phyloP scores from a whole-genome alignment of 2,797 vertebrate species.

The Siniperca scherzeri region DNA sequence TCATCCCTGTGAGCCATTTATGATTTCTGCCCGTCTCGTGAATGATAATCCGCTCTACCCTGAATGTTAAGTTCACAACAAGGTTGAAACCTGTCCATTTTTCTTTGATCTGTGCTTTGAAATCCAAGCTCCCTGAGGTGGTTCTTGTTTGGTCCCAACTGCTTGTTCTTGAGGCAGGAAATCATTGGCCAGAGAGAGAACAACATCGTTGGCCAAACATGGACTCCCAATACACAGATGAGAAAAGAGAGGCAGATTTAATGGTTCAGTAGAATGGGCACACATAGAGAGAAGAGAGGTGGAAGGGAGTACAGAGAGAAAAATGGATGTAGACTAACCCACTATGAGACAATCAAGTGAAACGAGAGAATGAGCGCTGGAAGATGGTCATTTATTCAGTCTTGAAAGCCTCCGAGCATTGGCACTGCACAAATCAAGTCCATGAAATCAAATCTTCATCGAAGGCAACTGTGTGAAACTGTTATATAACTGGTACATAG shows the following conservation, averaged over 20 bases:
- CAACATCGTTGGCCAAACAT: slow-evolving; percentile 48
- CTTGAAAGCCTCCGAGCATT: slow-evolving; percentile 53
- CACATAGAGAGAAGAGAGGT: slow-evolving; percentile 2
- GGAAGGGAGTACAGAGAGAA: slow-evolving; percentile 2
- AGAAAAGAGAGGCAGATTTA: slow-evolving; percentile 47
- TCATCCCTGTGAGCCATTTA: slow-evolving; percentile 14
- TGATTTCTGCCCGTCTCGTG: slow-evolving; percentile 6
- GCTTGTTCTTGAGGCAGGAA: slow-evolving; percentile 56
- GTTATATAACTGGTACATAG: slow-evolving; percentile 53
- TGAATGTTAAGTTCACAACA: slow-evolving; percentile 25
- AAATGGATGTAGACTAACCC: slow-evolving; percentile 48
- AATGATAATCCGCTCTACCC: not conserved
- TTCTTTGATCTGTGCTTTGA: slow-evolving; percentile 33
- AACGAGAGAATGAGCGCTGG: slow-evolving; percentile 48
- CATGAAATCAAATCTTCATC: slow-evolving; percentile 66
- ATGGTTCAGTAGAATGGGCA: slow-evolving; percentile 48
- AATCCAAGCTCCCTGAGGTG: slow-evolving; percentile 43
- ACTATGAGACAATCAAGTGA: slow-evolving; percentile 59
- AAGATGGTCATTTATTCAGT: slow-evolving; percentile 58
- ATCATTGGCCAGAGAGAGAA: slow-evolving; percentile 47
- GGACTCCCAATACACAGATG: slow-evolving; percentile 60
- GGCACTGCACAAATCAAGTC: slow-evolving; percentile 56
- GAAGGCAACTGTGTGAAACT: slow-evolving; percentile 43
- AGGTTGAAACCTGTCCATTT: slow-evolving; percentile 31
- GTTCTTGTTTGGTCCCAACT: slow-evolving; percentile 31